A percentile compares a stretch with the other conserved stretches of the same genome.
Evolutionary conservation across 2,113 vertebrate species (phyloP).

Genomic region (Melanostigma gelatinosum): DNA sequence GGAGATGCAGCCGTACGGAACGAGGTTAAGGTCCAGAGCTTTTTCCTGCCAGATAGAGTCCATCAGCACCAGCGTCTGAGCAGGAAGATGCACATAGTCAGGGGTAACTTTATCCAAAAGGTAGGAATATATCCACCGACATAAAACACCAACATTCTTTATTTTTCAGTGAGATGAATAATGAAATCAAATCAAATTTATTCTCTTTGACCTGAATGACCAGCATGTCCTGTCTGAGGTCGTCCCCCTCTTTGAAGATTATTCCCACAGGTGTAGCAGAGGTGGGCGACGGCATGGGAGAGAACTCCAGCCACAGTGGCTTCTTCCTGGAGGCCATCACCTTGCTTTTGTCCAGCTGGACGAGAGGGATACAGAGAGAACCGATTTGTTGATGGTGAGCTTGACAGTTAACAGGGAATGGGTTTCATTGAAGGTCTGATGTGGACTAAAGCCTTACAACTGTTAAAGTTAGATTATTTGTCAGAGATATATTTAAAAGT

Average conservation of each 20-base stretch:
- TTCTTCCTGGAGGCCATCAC: conserved; percentile 87
- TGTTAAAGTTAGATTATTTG: background rate
- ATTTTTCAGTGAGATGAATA: background rate
- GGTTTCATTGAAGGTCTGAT: background rate
- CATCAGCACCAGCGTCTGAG: conserved; percentile 83
- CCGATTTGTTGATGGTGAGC: background rate
- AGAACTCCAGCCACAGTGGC: conserved; percentile 86
- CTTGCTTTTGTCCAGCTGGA: conserved; percentile 83
- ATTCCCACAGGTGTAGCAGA: conserved; percentile 76
- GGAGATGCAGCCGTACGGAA: conserved; percentile 86
- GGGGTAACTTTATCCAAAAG: background rate
- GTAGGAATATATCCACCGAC: background rate
- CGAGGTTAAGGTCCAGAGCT: conserved; percentile 82
- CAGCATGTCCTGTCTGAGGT: conserved; percentile 88
- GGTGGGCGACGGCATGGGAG: conserved; percentile 70
- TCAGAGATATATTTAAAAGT: background rate
- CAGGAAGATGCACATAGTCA: background rate
- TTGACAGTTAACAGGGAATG: background rate
- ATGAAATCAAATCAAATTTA: background rate
- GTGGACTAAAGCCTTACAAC: background rate
- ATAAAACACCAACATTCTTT: background rate
- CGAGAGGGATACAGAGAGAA: background rate
- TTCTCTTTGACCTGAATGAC: conserved; percentile 79
- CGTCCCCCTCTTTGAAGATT: conserved; percentile 87
- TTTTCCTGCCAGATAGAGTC: conserved; percentile 87